Conservation (phyloP, 2,797 vertebrate species). For the Sebastes hubbsi region DNA sequence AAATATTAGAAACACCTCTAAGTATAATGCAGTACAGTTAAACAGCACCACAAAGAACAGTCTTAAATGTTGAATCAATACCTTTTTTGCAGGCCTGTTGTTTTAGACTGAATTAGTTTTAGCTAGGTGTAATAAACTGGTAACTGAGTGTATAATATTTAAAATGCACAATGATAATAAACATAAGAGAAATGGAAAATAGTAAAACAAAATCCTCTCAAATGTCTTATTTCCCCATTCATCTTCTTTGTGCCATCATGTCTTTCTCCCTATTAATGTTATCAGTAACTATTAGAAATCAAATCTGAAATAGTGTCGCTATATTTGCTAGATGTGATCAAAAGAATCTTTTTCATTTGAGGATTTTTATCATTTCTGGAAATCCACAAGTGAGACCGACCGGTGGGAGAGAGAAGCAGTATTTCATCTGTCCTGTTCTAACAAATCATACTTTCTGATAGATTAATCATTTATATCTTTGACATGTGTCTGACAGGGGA, state of each 20-base stretch:
- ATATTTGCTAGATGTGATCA: not conserved
- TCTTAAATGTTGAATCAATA: not conserved
- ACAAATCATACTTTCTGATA: not conserved
- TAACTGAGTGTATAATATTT: not conserved
- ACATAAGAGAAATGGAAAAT: too few species aligned
- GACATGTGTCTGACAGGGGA: not conserved
- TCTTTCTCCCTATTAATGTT: not conserved
- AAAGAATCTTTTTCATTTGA: not conserved
- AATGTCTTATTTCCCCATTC: not conserved
- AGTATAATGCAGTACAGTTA: not conserved
- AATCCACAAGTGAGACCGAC: not conserved
- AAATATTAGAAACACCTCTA: too few species aligned
- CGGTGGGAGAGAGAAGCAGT: not conserved
- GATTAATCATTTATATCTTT: slow-evolving; percentile 42
- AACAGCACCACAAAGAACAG: not conserved
- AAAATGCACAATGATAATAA: not conserved
- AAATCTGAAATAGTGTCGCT: not conserved
- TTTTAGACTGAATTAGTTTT: too few species aligned
- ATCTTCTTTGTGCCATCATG: not conserved
- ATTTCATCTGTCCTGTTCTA: not conserved
- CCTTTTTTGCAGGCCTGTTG: too few species aligned
- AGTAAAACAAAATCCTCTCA: not conserved
- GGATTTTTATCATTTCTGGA: not conserved
- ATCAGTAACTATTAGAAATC: not conserved
- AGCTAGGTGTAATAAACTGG: not conserved